Conservation (phyloP, 1,140 invertebrate genomes). For the Reticulitermes speratus region DNA sequence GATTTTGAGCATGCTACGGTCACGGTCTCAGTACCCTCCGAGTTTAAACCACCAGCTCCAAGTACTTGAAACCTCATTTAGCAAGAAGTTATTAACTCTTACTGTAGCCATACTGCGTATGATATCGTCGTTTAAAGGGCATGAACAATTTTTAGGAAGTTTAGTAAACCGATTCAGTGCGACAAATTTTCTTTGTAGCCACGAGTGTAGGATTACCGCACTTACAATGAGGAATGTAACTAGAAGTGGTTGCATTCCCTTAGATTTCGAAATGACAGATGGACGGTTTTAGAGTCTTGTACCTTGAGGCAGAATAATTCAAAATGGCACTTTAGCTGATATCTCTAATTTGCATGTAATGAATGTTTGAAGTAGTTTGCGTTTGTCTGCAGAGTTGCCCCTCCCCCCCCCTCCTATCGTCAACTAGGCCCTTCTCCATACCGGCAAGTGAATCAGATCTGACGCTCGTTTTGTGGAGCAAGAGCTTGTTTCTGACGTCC, state of each 20-base stretch:
- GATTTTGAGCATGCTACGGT: too few relatives aligned
- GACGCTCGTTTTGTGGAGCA: too few relatives aligned
- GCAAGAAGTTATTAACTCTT: too few relatives aligned
- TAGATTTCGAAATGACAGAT: background rate
- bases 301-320: background rate
- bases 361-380: background rate
- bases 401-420: too few relatives aligned
- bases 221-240: too few relatives aligned
- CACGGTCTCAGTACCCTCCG: too few relatives aligned
- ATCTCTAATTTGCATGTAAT: slow-evolving; percentile 1
- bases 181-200: background rate
- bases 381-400: background rate
- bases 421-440: too few relatives aligned
- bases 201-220: background rate
- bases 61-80: too few relatives aligned
- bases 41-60: too few relatives aligned
- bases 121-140: background rate
- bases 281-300: background rate
- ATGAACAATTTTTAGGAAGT: background rate
- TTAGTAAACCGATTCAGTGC: background rate
- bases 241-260: background rate
- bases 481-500: too few relatives aligned
- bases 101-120: too few relatives aligned
- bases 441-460: too few relatives aligned
- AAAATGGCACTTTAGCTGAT: background rate